These are phyloP conservation scores for Micrastur ruficollis DNA, from an alignment of 2,797 vertebrate species.

Conservation along the genomic window DNA sequence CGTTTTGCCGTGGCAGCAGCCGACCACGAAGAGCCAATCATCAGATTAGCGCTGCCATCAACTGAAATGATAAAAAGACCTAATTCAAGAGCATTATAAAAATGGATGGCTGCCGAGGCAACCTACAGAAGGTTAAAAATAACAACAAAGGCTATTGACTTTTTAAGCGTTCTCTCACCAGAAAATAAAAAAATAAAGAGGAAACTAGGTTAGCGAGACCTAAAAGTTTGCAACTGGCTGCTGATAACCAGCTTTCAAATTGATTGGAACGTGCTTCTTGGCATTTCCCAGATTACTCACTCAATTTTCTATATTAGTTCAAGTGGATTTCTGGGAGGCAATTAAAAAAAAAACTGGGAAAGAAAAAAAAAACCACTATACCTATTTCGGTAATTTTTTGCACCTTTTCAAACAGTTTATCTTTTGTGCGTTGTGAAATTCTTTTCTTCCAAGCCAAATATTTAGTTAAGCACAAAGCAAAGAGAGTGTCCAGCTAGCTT, in stretches of 20 bases:
- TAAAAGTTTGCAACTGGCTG: background rate
- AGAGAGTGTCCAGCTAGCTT: slow-evolving; percentile 19
- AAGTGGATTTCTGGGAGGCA: slow-evolving; percentile 3
- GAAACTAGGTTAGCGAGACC: background rate
- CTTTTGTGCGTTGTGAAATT: slow-evolving; percentile 62
- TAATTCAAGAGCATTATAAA: background rate
- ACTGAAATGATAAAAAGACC: background rate
- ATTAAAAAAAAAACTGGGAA: background rate
- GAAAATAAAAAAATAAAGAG: background rate
- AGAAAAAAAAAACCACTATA: background rate
- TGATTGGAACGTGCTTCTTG: background rate
- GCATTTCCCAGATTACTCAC: background rate
- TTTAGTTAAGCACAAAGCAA: slow-evolving; percentile 68
- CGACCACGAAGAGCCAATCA: background rate
- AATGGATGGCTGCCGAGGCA: fast-evolving
- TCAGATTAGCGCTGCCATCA: background rate
- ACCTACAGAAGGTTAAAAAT: background rate
- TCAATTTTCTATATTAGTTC: background rate
- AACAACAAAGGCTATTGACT: background rate
- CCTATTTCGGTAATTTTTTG: slow-evolving; percentile 45
- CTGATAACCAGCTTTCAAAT: background rate
- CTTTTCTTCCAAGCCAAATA: slow-evolving; percentile 70
- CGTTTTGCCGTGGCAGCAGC: background rate
- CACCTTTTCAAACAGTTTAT: slow-evolving; percentile 57
- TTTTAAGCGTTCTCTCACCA: background rate